phyloP scores from a whole-genome alignment of 2,888 invertebrate species.

The Epinotia bilunana region DNA sequence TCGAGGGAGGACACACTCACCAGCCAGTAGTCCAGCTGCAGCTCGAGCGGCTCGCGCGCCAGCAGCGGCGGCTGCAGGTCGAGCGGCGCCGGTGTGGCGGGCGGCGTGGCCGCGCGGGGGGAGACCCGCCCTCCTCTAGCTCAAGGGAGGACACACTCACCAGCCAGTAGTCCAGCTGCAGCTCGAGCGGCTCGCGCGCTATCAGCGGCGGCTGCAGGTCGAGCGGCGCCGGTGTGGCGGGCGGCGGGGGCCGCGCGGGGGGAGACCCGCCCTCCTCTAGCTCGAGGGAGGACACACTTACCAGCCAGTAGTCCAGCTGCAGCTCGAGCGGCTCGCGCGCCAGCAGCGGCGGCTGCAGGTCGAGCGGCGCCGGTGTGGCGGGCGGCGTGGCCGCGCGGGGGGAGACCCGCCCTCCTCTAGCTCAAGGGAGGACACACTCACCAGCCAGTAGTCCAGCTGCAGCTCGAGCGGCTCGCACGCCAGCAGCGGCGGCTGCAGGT shows the following conservation, averaged over 20 bases:
- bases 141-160: slow-evolving; percentile 47
- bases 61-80: too few relatives aligned
- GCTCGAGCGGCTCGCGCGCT: slow-evolving; percentile 44
- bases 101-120: too few relatives aligned
- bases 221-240: slow-evolving; percentile 83
- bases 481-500: slow-evolving; percentile 49
- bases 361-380: slow-evolving; percentile 80
- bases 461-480: slow-evolving; percentile 43
- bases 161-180: slow-evolving; percentile 93
- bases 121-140: too few relatives aligned
- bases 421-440: slow-evolving; percentile 82
- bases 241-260: slow-evolving; percentile 76
- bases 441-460: slow-evolving; percentile 93
- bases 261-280: slow-evolving; percentile 88
- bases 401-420: slow-evolving; percentile 88
- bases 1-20: slow-evolving; percentile 74
- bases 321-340: slow-evolving; percentile 43
- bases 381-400: slow-evolving; percentile 79
- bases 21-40: slow-evolving; percentile 75
- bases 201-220: slow-evolving; percentile 49
- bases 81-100: too few relatives aligned
- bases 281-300: slow-evolving; percentile 82
- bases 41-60: slow-evolving; percentile 59
- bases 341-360: slow-evolving; percentile 49
- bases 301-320: slow-evolving; percentile 93